Percentiles rank a stretch among this genome's conserved stretches.
Evolutionary conservation across 2,797 vertebrate species (phyloP).

Genomic region (Xiphophorus birchmanni): DNA sequence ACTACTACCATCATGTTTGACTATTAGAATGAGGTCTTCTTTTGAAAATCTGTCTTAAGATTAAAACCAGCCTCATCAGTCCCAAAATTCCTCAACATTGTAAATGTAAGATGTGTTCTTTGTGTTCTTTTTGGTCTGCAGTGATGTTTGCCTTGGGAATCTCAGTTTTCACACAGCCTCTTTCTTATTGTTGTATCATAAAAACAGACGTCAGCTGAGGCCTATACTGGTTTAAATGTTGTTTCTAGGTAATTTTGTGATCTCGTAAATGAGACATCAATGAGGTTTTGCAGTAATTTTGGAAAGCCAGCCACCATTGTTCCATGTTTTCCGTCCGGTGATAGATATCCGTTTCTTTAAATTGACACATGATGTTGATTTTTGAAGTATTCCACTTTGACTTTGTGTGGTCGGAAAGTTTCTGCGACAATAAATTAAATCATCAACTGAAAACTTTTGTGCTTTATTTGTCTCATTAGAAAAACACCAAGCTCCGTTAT

Average conservation of each 20-base stretch:
- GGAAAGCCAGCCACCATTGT: background rate
- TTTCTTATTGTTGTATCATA: background rate
- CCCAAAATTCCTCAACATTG: background rate
- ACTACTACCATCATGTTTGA: background rate
- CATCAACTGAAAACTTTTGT: background rate
- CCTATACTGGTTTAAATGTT: background rate
- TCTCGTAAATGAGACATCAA: background rate
- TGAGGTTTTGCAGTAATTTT: background rate
- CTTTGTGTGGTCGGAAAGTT: background rate
- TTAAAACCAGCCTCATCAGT: background rate
- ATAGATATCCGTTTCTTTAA: background rate
- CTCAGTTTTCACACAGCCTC: background rate
- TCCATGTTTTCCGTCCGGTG: background rate
- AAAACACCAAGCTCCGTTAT: background rate
- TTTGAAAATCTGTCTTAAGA: background rate
- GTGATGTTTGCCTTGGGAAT: background rate
- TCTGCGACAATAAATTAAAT: background rate
- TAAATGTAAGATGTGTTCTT: background rate
- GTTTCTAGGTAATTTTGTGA: background rate
- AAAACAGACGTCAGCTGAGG: background rate
- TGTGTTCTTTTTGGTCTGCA: background rate
- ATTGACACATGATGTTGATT: background rate
- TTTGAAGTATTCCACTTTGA: background rate
- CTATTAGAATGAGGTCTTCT: background rate
- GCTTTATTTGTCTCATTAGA: background rate